phyloP scores from a whole-genome alignment of 2,797 vertebrate genomes.

The Phataginus tricuspis region DNA sequence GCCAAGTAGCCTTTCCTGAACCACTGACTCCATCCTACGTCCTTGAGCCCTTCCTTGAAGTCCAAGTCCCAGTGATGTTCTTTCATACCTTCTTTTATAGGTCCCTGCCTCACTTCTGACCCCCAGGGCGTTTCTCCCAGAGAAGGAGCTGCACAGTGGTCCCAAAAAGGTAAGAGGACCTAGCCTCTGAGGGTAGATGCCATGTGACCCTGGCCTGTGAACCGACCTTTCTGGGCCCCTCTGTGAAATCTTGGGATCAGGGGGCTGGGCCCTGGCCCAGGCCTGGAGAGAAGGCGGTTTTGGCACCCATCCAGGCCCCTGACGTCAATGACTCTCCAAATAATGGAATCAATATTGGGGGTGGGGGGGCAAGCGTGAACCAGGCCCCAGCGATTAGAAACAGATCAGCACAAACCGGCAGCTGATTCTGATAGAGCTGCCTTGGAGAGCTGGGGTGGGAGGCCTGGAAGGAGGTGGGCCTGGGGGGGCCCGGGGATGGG shows the following conservation, averaged over 20 bases:
- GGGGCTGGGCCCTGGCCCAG: conserved; percentile 63
- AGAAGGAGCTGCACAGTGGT: not conserved
- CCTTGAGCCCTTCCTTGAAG: not conserved
- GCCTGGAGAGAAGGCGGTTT: conserved; percentile 70
- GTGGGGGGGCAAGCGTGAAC: conserved; percentile 69
- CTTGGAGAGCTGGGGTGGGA: conserved; percentile 63
- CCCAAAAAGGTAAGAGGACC: conserved; percentile 37
- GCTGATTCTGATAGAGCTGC: conserved; percentile 81
- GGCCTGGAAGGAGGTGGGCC: conserved; percentile 65
- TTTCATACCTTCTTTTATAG: not conserved
- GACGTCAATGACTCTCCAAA: conserved; percentile 83
- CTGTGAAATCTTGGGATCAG: conserved; percentile 53
- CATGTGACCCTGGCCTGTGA: conserved; percentile 64
- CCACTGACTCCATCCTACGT: not conserved
- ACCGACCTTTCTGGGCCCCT: conserved; percentile 74
- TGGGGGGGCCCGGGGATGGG: conserved; percentile 46
- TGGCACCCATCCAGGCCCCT: conserved; percentile 73
- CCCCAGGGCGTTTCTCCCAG: too few species aligned
- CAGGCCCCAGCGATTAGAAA: conserved; percentile 82
- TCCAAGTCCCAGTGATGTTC: not conserved
- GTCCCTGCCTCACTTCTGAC: conserved; percentile 22
- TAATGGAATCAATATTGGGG: conserved; percentile 83
- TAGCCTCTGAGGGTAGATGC: conserved; percentile 60
- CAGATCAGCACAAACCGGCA: conserved; percentile 78
- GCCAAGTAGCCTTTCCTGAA: conserved; percentile 37